Conservation (phyloP, 2,797 vertebrate genomes). For the Pangasius macronema region DNA sequence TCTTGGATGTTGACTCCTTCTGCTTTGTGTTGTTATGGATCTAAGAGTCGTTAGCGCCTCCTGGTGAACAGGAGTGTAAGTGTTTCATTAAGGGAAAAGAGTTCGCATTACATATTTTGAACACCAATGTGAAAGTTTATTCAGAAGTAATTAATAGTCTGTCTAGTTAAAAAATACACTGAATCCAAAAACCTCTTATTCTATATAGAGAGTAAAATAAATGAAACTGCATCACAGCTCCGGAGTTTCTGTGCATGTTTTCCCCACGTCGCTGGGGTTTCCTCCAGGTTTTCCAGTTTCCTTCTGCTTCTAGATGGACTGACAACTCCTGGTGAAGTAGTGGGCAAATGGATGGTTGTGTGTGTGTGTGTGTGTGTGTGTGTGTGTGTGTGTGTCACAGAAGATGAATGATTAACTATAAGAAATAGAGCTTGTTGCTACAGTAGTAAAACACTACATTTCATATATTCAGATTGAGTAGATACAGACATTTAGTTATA, state of each 20-base stretch:
- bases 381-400: background rate
- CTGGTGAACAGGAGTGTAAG: slow-evolving; percentile 52
- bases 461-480: background rate
- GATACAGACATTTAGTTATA: background rate
- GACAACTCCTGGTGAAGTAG: too few relatives aligned
- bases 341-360: background rate
- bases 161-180: background rate
- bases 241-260: background rate
- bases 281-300: background rate
- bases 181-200: background rate
- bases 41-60: slow-evolving; percentile 27
- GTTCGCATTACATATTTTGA: background rate
- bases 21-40: background rate
- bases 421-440: background rate
- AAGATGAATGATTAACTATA: background rate
- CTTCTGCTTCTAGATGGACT: too few relatives aligned
- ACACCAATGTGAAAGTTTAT: background rate
- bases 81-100: too few relatives aligned
- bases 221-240: background rate
- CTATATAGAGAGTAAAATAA: background rate
- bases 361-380: background rate
- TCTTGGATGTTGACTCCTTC: slow-evolving; percentile 57
- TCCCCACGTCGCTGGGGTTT: background rate
- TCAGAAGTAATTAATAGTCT: background rate
- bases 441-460: background rate